Base-by-base conservation (phyloP, 37 sponge, comb jelly and placozoan species). In the Spongilla lacustris region DNA sequence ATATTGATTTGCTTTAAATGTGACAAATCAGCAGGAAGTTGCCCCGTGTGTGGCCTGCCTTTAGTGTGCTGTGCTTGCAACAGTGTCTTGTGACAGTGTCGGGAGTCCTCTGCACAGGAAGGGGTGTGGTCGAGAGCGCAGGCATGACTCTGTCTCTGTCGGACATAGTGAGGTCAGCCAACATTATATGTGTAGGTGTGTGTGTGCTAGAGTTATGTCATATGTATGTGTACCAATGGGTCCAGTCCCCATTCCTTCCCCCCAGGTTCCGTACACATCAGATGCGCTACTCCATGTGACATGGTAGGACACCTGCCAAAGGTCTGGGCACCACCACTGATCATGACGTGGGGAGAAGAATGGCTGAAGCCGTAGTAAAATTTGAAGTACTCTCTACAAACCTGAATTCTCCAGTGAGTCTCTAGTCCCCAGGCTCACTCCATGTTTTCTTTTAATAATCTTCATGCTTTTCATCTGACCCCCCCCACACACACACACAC, bases 351-450 rank as follows among this genome's bases (percentile, higher is more conserved):
- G 68, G 78, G 6, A 77, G 29, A 2, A 78, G 36, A 73, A 80
- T 93, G 81, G 73, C 94, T 5, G 91, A 90, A 33, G 94, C 91
- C 27, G 81, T 84, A 11, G 24, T 94, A 32, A 87, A 87, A 33
- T 94, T 94, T 85, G 94, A 94, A 32, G 32, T 90, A 17, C 88
- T 94, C 0, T 79, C 85, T 32, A 1, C 68, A 0, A 85, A 90
- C 41, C 88, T 50, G 22, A 72, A 79, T 17, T 46, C 32, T 22
- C 50, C 36, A 23, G 94, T 94, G 13, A 46, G 84, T 13, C 50
- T 32, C 73, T 14, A 13, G 31, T 72, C 31, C 31, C 31, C 73
- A 13, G 21, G 0, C 31, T 14, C 1, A 14, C 14, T 14, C 14
- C n/a, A n/a, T n/a, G n/a, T n/a, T n/a, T n/a, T n/a, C n/a, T n/a